Evolutionary conservation across 2,797 vertebrate species (phyloP).

Genomic region (Anguilla megastoma): DNA sequence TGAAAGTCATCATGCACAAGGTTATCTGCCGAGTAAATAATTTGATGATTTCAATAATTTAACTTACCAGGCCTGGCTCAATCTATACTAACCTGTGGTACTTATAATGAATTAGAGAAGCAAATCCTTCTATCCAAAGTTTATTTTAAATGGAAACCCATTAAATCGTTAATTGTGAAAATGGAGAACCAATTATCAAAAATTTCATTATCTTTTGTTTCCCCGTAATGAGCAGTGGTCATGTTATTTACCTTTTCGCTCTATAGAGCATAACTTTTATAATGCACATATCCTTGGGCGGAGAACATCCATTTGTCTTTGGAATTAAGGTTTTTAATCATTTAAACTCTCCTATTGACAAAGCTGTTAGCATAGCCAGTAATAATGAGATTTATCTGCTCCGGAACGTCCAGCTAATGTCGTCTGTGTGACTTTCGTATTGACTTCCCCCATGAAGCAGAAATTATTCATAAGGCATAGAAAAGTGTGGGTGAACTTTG

Average conservation of each 20-base stretch:
- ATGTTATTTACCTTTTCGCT: constrained; percentile 35
- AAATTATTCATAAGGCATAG: constrained; percentile 45
- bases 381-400: constrained; percentile 44
- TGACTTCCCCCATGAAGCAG: constrained; percentile 29
- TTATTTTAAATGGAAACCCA: background rate
- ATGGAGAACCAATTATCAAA: constrained; percentile 28
- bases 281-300: constrained; percentile 35
- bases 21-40: background rate
- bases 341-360: constrained; percentile 41
- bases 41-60: background rate
- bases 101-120: background rate
- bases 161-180: constrained; percentile 29
- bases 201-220: constrained; percentile 21
- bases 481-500: constrained; percentile 29
- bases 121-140: constrained; percentile 13
- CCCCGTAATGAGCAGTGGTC: constrained; percentile 14
- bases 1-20: background rate
- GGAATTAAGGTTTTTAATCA: constrained; percentile 47
- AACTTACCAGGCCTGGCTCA: background rate
- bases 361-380: constrained; percentile 39
- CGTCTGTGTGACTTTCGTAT: constrained; percentile 36
- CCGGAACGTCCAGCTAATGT: constrained; percentile 36
- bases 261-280: constrained; percentile 33
- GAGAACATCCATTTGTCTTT: constrained; percentile 40
- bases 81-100: background rate